These are phyloP conservation scores for Megaleporinus macrocephalus DNA, from an alignment of 2,113 vertebrate species.

Conservation along the genomic window DNA sequence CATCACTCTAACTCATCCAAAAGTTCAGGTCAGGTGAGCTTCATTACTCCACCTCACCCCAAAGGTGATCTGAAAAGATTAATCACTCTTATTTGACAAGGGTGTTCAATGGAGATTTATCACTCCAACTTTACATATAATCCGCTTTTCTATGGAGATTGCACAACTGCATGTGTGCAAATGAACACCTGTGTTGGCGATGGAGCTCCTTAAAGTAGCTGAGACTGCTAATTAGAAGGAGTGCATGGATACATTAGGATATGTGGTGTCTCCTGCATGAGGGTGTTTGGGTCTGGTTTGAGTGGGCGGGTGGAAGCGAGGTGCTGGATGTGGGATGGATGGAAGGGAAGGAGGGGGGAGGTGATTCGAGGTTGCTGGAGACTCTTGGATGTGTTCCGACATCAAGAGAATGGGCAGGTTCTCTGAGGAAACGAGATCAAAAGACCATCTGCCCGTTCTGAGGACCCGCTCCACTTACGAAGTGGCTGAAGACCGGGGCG, in stretches of 20 bases:
- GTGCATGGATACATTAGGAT: neutral
- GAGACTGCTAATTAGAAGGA: neutral
- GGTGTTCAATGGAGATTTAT: neutral
- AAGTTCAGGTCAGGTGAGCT: no score
- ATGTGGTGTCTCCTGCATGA: neutral
- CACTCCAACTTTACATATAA: neutral
- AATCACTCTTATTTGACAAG: neutral
- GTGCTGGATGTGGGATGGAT: neutral
- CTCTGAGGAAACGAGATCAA: conserved; percentile 76
- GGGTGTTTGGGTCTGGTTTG: neutral
- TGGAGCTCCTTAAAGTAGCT: neutral
- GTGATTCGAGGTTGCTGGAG: conserved; percentile 53
- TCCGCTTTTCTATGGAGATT: neutral
- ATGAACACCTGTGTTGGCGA: neutral
- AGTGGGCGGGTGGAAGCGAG: neutral
- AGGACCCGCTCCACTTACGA: conserved; percentile 38
- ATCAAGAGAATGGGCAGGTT: conserved; percentile 71
- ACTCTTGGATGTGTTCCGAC: conserved; percentile 64
- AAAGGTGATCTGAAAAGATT: neutral
- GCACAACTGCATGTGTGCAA: neutral
- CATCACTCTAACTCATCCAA: neutral
- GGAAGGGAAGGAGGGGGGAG: neutral
- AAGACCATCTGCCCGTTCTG: conserved; percentile 73
- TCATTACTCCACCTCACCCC: neutral
- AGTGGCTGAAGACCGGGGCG: conserved; percentile 37